Evolutionary conservation across 2,113 vertebrate genomes (phyloP).

Genomic region (Lynx canadensis): DNA sequence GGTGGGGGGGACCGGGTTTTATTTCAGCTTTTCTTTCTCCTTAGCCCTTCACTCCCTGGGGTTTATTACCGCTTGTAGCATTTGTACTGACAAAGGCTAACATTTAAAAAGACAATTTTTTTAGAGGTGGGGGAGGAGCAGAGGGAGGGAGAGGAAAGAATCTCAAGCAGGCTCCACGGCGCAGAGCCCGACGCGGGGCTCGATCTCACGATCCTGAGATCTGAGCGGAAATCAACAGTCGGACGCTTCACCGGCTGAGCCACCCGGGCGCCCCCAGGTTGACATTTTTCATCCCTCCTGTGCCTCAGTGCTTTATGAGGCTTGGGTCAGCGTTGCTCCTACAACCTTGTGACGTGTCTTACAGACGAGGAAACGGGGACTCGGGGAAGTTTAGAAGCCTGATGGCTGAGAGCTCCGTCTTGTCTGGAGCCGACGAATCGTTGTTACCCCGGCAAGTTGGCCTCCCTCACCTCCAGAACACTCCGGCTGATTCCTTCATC

Average conservation of each 20-base stretch:
- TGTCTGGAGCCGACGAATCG: background rate
- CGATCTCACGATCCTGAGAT: no score
- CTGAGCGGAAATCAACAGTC: no score
- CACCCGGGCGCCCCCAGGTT: no score
- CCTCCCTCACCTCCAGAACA: background rate
- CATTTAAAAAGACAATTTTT: background rate
- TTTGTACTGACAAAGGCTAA: background rate
- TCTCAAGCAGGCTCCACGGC: no score
- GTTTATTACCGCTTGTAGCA: background rate
- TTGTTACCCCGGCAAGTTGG: fast-evolving
- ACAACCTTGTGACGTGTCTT: background rate
- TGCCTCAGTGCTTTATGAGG: background rate
- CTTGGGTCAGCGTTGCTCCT: background rate
- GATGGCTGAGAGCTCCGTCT: no score
- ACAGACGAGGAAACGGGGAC: background rate
- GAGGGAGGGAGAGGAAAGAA: no score
- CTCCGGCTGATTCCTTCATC: background rate
- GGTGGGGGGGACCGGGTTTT: background rate
- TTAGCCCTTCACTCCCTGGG: no score
- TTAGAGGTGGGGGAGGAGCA: no score
- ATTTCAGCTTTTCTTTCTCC: background rate
- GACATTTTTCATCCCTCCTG: background rate
- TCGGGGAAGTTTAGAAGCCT: background rate
- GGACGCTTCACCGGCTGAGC: no score
- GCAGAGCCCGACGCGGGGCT: no score